Conservation (phyloP, 2,113 vertebrate genomes). For the Blennius ocellaris region DNA sequence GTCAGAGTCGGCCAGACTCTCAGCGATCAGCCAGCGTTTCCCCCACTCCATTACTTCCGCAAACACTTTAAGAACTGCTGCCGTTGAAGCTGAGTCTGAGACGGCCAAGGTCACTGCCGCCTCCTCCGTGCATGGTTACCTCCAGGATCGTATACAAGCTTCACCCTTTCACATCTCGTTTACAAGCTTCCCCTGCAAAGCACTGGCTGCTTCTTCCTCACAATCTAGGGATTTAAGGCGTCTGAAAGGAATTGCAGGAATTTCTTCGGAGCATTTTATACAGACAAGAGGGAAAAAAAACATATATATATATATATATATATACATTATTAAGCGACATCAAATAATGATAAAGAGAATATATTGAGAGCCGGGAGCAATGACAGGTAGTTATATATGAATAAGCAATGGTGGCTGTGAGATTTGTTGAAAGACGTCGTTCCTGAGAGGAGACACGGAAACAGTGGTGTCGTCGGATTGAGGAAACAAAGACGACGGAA, state of each 20-base stretch:
- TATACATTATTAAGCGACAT: constrained; percentile 35
- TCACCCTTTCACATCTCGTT: constrained; percentile 53
- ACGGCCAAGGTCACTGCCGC: constrained; percentile 40
- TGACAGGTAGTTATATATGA: no score
- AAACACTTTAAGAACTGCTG: constrained; percentile 19
- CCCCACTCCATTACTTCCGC: constrained; percentile 18
- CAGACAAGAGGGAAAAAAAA: constrained; percentile 5
- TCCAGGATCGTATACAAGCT: constrained; percentile 24
- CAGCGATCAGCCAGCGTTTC: constrained; percentile 21
- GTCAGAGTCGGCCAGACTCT: constrained; percentile 5
- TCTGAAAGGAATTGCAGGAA: neutral
- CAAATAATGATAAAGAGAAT: constrained; percentile 22
- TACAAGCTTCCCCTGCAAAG: constrained; percentile 21
- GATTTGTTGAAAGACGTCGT: no score
- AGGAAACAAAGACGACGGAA: no score
- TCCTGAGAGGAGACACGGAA: no score
- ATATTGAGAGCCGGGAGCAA: no score
- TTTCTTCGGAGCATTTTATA: constrained; percentile 13
- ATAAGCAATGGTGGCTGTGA: no score
- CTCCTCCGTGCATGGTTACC: constrained; percentile 40
- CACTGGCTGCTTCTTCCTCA: neutral
- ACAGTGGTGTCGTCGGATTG: no score
- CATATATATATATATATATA: constrained; percentile 9
- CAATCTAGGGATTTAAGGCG: constrained; percentile 5
- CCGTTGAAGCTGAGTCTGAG: neutral